Conservation (phyloP, 2,113 vertebrate genomes). For the Centropus bengalensis region DNA sequence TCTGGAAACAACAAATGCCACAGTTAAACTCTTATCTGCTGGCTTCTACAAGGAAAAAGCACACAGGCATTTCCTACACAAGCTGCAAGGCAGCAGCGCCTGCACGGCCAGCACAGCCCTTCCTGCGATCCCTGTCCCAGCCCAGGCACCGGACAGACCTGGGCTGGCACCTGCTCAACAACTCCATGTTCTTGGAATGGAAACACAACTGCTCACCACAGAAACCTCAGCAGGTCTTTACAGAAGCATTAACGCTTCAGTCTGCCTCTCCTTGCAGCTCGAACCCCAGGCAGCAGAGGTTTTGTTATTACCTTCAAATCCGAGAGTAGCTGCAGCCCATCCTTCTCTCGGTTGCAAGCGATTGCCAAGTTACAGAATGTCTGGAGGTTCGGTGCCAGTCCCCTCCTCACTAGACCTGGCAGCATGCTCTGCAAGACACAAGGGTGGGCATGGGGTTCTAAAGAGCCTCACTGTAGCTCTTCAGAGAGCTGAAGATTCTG, state of each 20-base stretch:
- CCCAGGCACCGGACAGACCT: neutral
- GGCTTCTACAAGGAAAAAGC: neutral
- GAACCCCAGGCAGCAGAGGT: neutral
- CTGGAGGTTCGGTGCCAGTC: constrained; percentile 79
- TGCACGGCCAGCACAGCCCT: neutral
- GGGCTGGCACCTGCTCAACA: neutral
- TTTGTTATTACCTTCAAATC: constrained; percentile 86
- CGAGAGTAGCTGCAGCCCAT: constrained; percentile 86
- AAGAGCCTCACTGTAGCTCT: neutral
- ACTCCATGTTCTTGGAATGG: neutral
- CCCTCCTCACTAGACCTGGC: constrained; percentile 79
- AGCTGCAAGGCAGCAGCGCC: neutral
- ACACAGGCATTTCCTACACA: neutral
- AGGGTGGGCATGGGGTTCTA: neutral
- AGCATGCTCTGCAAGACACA: constrained; percentile 79
- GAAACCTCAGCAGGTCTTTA: neutral
- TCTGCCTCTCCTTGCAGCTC: neutral
- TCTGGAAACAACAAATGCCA: constrained; percentile 67
- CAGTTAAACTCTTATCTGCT: neutral
- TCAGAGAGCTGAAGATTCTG: neutral
- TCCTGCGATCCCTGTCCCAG: neutral
- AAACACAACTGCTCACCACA: neutral
- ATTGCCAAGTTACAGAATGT: constrained; percentile 90
- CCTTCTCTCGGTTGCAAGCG: constrained; percentile 77
- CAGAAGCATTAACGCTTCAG: neutral